Conservation (phyloP, 2,797 vertebrate genomes). For the Euthynnus affinis region DNA sequence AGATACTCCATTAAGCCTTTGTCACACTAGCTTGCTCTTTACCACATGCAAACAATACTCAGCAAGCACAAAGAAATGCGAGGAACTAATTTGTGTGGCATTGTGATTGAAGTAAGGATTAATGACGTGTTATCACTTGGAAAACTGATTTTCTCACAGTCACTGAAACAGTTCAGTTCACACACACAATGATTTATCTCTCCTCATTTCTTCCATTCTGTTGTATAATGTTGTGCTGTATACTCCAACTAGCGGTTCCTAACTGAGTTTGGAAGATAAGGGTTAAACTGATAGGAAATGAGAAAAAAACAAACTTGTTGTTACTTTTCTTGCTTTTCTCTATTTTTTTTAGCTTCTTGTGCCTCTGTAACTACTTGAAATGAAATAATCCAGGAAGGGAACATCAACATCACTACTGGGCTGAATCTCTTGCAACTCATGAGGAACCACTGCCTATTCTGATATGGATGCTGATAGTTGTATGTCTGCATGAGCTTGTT, state of each 20-base stretch:
- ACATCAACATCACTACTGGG: not conserved
- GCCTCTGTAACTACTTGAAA: no score
- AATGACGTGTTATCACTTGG: constrained; percentile 35
- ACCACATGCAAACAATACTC: constrained; percentile 28
- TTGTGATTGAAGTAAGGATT: constrained; percentile 1
- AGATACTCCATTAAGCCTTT: not conserved
- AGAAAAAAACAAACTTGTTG: no score
- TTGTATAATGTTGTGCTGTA: not conserved
- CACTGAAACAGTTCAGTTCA: constrained; percentile 20
- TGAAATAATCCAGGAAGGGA: not conserved
- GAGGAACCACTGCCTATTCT: not conserved
- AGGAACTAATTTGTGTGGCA: constrained; percentile 12
- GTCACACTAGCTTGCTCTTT: not conserved
- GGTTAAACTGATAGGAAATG: no score
- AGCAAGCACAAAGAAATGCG: not conserved
- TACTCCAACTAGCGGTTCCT: no score
- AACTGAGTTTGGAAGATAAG: no score
- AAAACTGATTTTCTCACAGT: constrained; percentile 34
- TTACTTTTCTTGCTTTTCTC: not conserved
- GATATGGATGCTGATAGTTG: not conserved
- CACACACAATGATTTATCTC: not conserved
- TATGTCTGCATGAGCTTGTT: constrained; percentile 21
- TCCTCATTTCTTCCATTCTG: not conserved
- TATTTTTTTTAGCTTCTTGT: not conserved
- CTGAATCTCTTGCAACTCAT: not conserved